phyloP scores from a whole-genome alignment of 2,113 vertebrate species.

The Forbesichthys papilliferus region DNA sequence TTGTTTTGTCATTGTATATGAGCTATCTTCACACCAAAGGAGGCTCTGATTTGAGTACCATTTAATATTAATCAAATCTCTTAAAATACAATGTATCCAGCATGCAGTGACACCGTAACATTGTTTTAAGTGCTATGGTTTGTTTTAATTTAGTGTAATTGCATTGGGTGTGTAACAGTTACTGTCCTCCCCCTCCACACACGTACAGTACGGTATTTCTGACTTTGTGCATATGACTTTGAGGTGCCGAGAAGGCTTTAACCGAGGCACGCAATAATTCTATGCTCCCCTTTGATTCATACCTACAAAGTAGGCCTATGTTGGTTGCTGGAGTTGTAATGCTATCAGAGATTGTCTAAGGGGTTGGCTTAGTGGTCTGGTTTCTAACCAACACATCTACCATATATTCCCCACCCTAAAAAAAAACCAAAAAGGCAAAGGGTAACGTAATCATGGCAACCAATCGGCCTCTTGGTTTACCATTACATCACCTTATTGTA shows the following conservation, averaged over 20 bases:
- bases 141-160: too few relatives aligned
- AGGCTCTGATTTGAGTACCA: too few relatives aligned
- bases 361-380: constrained; percentile 29
- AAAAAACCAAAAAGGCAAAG: neutral
- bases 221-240: constrained; percentile 1
- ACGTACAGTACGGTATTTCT: constrained; percentile 9
- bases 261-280: neutral
- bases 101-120: neutral
- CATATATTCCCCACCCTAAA: constrained; percentile 13
- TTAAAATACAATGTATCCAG: constrained; percentile 11
- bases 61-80: neutral
- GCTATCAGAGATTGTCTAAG: constrained; percentile 37
- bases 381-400: constrained; percentile 26
- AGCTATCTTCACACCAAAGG: too few relatives aligned
- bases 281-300: constrained; percentile 21
- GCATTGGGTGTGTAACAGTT: too few relatives aligned
- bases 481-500: constrained; percentile 19
- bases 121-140: too few relatives aligned
- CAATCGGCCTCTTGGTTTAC: constrained; percentile 28
- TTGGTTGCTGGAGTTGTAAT: constrained; percentile 41
- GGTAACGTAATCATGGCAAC: constrained; percentile 34
- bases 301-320: constrained; percentile 10
- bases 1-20: too few relatives aligned
- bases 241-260: constrained; percentile 17
- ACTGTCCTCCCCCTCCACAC: too few relatives aligned